Evolutionary conservation across 2,797 vertebrate species (phyloP), one percentile per base, ranked within the genome.

Genomic region (Rhinatrema bivittatum): DNA sequence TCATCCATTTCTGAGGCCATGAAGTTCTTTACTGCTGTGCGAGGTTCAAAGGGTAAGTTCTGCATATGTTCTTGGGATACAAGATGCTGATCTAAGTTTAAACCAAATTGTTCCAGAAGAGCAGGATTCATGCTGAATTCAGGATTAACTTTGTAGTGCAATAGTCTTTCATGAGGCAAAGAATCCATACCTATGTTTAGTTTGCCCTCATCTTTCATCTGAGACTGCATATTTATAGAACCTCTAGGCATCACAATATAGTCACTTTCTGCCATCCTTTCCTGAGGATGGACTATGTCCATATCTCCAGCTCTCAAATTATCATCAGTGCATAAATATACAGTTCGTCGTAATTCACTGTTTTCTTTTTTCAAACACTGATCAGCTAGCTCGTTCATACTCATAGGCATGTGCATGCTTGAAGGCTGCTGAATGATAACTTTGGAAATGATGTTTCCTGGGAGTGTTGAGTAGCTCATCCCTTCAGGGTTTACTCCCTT

Each of bases 401-500:
- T 85, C 86, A 95, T 90, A 3, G 93, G 84, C 89, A 97, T 88
- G 71, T 97, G 94, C 53, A 99, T 78, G 24, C 87, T 89, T 3
- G 92, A 87, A 29, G 94, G 93, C 62, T 97, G 96, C 74, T 97
- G 94, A 72, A 98, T 97, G 61, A 97, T 91, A 65, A 99, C 96
- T 86, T 99, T 99, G 66, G 96, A 99, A 72, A 99, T 94, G 72
- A 99, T 94, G 59, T 94, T 98, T 77, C 96, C 94, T 39, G 96
- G 96, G 74, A 99, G 72, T 25, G 94, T 97, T 43, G 94, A 93
- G 71, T 97, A 99, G 80, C 90, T 98, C 65, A 99, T 88, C 54
- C 89, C 92, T 79, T 99, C 94, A 0, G 91, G 84, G 43, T 76
- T 85, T 36, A 91, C 85, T 26, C 68, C 65, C 29, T 86, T 87